Percentiles rank a stretch among this genome's conserved stretches.
Evolutionary conservation across 1,140 invertebrate species (phyloP).

Genomic region (Drosophila lacertosa): DNA sequence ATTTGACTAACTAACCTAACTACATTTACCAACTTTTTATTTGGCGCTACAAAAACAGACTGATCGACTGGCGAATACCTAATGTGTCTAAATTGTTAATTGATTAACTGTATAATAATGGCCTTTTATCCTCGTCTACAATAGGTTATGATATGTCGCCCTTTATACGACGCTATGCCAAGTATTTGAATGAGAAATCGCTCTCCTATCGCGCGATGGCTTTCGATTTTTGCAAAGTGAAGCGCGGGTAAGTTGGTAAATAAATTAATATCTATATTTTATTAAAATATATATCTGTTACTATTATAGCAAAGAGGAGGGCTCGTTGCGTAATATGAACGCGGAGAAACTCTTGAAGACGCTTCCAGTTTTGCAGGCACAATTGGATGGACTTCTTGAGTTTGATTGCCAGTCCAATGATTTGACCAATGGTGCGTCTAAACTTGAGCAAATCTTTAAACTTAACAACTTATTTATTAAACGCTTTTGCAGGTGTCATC

Average conservation of each 20-base stretch:
- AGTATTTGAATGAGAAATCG: conserved; percentile 99
- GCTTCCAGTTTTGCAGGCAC: conserved; percentile 96
- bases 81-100: not conserved
- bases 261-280: not conserved
- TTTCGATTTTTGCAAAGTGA: conserved; percentile 99
- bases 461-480: not conserved
- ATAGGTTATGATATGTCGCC: conserved; percentile 99
- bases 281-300: conserved; percentile 15
- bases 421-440: conserved; percentile 92
- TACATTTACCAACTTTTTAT: conserved; percentile 31
- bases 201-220: conserved; percentile 98
- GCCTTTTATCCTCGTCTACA: conserved; percentile 14
- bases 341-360: conserved; percentile 99
- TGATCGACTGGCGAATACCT: not conserved
- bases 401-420: conserved; percentile 99
- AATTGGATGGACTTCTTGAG: conserved; percentile 97
- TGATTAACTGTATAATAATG: conserved; percentile 2
- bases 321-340: conserved; percentile 97
- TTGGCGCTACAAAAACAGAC: conserved; percentile 46
- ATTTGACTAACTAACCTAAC: conserved; percentile 50
- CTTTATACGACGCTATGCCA: conserved; percentile 98
- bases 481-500: conserved; percentile 90
- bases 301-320: conserved; percentile 92
- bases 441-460: not conserved
- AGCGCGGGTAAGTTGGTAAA: conserved; percentile 94